Evolutionary conservation across 2,888 invertebrate species (phyloP).

Genomic region (Acanthoscelides obtectus): DNA sequence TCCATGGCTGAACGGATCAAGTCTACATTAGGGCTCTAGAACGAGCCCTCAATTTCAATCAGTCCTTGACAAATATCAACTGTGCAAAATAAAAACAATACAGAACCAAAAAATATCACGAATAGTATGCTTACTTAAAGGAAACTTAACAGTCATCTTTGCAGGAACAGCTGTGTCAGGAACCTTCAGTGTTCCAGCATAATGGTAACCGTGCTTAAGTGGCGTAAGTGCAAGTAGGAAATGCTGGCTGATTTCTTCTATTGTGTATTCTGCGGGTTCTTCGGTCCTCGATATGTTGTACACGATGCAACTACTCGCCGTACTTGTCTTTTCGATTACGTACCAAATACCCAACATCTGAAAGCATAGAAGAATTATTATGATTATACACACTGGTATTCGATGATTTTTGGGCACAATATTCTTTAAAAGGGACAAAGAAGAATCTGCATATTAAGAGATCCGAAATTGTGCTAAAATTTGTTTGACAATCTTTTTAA

Average conservation of each 20-base stretch:
- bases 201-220: conserved; percentile 73
- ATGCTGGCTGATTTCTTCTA: conserved; percentile 72
- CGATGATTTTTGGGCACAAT: too few species aligned
- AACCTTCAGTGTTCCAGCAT: conserved; percentile 65
- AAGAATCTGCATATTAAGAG: too few species aligned
- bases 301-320: conserved; percentile 71
- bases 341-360: conserved; percentile 79
- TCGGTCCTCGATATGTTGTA: conserved; percentile 70
- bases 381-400: too few species aligned
- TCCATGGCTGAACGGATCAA: too few species aligned
- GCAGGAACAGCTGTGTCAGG: conserved; percentile 62
- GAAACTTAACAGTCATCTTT: conserved; percentile 72
- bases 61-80: too few species aligned
- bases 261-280: conserved; percentile 63
- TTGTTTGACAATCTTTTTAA: too few species aligned
- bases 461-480: too few species aligned
- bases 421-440: too few species aligned
- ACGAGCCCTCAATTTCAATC: too few species aligned
- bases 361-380: conserved; percentile 15
- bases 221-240: conserved; percentile 65
- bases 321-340: conserved; percentile 77
- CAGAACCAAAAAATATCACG: conserved; percentile 3
- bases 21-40: too few species aligned
- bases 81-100: background rate
- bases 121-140: conserved; percentile 68